Conservation (phyloP, 2,797 vertebrate species). For the Dicrostonyx torquatus region DNA sequence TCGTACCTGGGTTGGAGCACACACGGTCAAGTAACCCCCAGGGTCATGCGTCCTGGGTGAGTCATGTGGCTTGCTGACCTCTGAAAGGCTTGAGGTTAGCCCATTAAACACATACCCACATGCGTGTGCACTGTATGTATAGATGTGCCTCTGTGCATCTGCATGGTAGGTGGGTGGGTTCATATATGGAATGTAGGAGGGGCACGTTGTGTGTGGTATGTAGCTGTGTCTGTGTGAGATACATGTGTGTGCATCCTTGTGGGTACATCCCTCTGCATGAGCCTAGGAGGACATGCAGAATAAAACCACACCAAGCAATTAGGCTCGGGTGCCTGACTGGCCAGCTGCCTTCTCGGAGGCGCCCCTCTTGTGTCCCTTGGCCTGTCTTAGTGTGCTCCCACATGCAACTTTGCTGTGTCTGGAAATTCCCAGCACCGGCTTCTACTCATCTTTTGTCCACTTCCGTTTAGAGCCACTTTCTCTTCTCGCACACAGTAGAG, state of each 20-base stretch:
- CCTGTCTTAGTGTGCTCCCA: too few relatives aligned
- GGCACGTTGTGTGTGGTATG: neutral
- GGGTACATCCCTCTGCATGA: neutral
- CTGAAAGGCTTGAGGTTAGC: neutral
- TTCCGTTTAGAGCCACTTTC: too few relatives aligned
- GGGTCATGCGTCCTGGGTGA: fast-evolving
- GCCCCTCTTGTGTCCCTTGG: neutral
- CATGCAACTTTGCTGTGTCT: fast-evolving
- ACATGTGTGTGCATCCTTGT: neutral
- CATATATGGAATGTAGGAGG: neutral
- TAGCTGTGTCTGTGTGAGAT: neutral
- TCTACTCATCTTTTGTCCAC: neutral
- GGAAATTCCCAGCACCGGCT: neutral
- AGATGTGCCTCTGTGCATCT: neutral
- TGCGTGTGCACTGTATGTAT: neutral
- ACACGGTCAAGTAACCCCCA: fast-evolving
- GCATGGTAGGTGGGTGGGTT: neutral
- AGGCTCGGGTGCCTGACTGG: neutral
- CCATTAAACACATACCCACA: neutral
- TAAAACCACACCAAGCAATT: neutral
- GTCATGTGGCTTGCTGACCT: neutral
- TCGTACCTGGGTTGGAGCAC: fast-evolving
- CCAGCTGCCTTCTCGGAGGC: neutral
- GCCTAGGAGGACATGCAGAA: neutral
- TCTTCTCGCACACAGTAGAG: neutral